Evolutionary conservation across 1,140 invertebrate species (phyloP), one percentile per base, ranked within the genome.

Genomic region (Drosophila teissieri): DNA sequence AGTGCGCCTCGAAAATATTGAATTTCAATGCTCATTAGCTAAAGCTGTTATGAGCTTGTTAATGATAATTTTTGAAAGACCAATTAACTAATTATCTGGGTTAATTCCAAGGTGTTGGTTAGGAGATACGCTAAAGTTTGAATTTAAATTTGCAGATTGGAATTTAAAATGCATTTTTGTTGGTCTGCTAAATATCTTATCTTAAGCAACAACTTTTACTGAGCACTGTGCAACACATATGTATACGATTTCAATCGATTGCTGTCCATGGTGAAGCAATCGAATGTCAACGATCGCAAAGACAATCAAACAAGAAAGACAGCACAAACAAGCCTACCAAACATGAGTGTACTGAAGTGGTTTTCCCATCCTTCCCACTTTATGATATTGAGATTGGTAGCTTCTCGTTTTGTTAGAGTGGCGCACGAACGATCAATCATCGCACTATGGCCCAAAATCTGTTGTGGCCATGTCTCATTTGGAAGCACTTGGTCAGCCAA

Each of bases 381-480:
- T 56, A 40, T 68, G 55, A 39, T 31, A 31, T 56, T 63, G 48
- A 12, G 31, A 31, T 31, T 31, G 31, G 67, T 10, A 49, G 65
- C 67, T 48, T 52, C 53, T 60, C 48, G 31, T 58, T 64, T 56
- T 61, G 65, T 65, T 77, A 46, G 27, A 77, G 64, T 61, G 74
- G 61, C 78, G 69, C 74, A 82, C 74, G 79, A 88, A 68, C 83
- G 58, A 86, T 86, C 83, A 86, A 86, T 86, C 83, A 84, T 45
- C 52, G 17, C 51, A 63, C 60, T 52, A 27, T 74, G 36, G 46
- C 57, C 80, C 67, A 73, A 55, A 82, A 65, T 74, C 39, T 48
- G 64, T 69, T 68, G 68, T 82, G 72, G 64, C 78, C 78, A 63
- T 73, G 82, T 82, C 70, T 82, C 48, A 31, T 8, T 72, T 12